A percentile compares a stretch with the other conserved stretches of the same genome.
phyloP scores from a whole-genome alignment of 1,140 invertebrate genomes.

The Drosophila orena region DNA sequence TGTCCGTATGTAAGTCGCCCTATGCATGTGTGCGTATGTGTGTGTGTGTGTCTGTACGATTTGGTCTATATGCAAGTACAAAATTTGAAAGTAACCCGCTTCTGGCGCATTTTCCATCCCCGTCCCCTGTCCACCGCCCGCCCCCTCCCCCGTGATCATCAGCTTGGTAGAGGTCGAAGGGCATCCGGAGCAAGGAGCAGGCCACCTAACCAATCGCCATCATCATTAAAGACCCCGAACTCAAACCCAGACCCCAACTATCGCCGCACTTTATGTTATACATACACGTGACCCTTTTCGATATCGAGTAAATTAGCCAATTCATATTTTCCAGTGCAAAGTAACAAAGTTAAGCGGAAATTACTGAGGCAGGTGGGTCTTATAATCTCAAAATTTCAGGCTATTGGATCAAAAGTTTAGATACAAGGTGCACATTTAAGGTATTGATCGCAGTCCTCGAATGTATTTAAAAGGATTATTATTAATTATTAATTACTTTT shows the following conservation, averaged over 20 bases:
- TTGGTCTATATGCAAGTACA: constrained; percentile 81
- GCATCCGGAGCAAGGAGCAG: constrained; percentile 9
- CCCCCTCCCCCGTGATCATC: constrained; percentile 31
- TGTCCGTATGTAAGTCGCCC: constrained; percentile 27
- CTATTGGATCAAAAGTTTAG: neutral
- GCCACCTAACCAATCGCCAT: constrained; percentile 31
- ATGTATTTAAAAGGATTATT: neutral
- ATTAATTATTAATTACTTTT: too few relatives aligned
- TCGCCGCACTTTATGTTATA: constrained; percentile 66
- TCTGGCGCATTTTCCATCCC: constrained; percentile 62
- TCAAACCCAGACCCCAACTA: constrained; percentile 36
- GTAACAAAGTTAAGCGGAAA: neutral
- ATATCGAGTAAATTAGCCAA: constrained; percentile 20
- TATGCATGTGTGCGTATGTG: constrained; percentile 11
- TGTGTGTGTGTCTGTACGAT: constrained; percentile 45
- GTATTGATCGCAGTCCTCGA: neutral
- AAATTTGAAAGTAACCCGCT: constrained; percentile 81
- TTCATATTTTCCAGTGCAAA: neutral
- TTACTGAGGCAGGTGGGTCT: neutral
- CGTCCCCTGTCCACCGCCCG: constrained; percentile 19
- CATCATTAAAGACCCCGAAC: constrained; percentile 27
- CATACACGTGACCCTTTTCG: constrained; percentile 74
- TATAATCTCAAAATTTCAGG: neutral
- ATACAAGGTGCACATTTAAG: neutral
- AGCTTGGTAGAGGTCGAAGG: constrained; percentile 16